Conservation (phyloP, 2,888 invertebrate genomes). For the Dyspetes luteomarginatus region DNA sequence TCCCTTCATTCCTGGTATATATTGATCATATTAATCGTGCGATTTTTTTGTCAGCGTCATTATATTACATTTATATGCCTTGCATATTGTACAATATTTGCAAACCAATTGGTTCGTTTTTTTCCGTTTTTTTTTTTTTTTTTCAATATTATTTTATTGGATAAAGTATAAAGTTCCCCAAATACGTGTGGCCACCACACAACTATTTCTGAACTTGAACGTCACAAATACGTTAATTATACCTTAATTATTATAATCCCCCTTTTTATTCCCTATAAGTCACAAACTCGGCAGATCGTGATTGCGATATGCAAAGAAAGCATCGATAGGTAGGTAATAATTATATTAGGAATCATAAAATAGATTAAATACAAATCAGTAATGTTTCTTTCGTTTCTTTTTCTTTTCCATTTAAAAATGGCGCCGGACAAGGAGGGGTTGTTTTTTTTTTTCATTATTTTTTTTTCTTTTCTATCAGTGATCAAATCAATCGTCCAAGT, state of each 20-base stretch:
- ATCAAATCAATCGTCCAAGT: constrained; percentile 67
- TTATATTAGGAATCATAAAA: constrained; percentile 80
- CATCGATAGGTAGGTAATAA: constrained; percentile 72
- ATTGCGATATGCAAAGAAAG: constrained; percentile 71
- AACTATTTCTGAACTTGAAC: constrained; percentile 60
- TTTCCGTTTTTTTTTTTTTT: constrained; percentile 18
- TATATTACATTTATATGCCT: constrained; percentile 82
- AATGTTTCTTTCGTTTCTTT: constrained; percentile 54
- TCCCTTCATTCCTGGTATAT: constrained; percentile 63
- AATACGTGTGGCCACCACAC: constrained; percentile 68
- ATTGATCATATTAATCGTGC: constrained; percentile 69
- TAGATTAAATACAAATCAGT: constrained; percentile 80
- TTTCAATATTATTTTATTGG: constrained; percentile 66
- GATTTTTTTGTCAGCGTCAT: constrained; percentile 65
- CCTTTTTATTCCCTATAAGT: constrained; percentile 50
- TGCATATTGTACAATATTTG: constrained; percentile 81
- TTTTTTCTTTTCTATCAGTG: constrained; percentile 33
- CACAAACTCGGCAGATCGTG: constrained; percentile 41
- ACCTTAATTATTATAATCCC: constrained; percentile 48
- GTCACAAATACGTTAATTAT: constrained; percentile 54
- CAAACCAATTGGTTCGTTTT: constrained; percentile 75
- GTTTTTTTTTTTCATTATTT: constrained; percentile 50
- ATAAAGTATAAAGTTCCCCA: constrained; percentile 74
- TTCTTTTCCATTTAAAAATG: constrained; percentile 55
- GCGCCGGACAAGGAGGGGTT: constrained; percentile 52